Evolutionary conservation across 2,797 vertebrate species (phyloP).

Genomic region (Rousettus madagascariensis): DNA sequence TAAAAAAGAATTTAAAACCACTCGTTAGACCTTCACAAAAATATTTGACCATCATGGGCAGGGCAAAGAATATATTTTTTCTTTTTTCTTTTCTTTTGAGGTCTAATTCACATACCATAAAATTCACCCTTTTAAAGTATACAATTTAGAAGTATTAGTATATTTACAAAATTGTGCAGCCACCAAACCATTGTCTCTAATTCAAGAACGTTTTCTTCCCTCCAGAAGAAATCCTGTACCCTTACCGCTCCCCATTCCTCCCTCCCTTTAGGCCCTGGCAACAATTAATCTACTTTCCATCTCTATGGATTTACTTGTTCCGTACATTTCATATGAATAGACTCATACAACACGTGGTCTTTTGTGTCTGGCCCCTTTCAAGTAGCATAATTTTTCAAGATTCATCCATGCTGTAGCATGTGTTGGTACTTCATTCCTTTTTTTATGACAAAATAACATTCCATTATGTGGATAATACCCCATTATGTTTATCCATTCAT

Average conservation of each 20-base stretch:
- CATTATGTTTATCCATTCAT: background rate
- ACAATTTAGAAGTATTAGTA: background rate
- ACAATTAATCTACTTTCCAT: background rate
- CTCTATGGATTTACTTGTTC: background rate
- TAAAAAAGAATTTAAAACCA: slow-evolving; percentile 18
- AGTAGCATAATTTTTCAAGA: background rate
- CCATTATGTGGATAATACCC: background rate
- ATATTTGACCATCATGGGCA: background rate
- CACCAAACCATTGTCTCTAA: background rate
- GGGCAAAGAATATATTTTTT: background rate
- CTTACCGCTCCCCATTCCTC: background rate
- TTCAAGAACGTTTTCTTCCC: background rate
- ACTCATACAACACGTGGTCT: background rate
- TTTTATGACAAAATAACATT: background rate
- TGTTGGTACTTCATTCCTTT: background rate
- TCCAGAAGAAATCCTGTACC: background rate
- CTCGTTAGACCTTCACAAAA: background rate
- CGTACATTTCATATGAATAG: background rate
- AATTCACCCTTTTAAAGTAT: background rate
- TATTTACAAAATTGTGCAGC: background rate
- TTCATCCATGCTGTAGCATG: background rate
- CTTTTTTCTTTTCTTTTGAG: background rate
- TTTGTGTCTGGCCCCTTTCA: background rate
- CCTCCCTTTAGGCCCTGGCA: background rate
- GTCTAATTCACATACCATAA: background rate